Base-by-base conservation (phyloP, 2,888 invertebrate species). In the Fragum fragum region DNA sequence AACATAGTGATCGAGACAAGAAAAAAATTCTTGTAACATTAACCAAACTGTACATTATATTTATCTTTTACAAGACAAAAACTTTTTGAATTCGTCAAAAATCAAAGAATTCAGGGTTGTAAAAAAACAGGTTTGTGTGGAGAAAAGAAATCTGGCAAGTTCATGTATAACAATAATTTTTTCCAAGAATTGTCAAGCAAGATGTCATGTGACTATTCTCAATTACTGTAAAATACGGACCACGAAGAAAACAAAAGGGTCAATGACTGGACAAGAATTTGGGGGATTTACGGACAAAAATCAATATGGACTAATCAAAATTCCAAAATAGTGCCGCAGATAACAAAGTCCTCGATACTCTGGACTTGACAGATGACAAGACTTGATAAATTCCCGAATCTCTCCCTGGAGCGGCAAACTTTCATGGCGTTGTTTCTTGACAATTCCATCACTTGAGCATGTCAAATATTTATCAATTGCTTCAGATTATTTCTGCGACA, bases 251-350 rank as follows among this genome's bases (percentile, higher is more conserved):
- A 47, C 47, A 47, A 47, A 47, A 47, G 47, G 47, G 47, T 47
- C 47, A 47, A 14, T 47, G 47, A 47, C 47, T 47, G 47, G n/a
- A 14, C 47, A 47, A 47, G 18, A 47, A 47, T 18, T 47, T 47
- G 18, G 47, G 47, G 47, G 47, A 47, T 47, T 47, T 47, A 47
- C 47, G 32, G 32, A 36, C 32, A 36, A 47, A 47, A 47, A 47
- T 47, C 47, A 47, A 47, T 47, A 47, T 14, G 47, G 47, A 47
- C 47, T 47, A 47, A 47, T 47, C 47, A 18, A 47, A 47, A 47
- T 47, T 47, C 47, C 47, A 47, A 47, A 47, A 47, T 47, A 47
- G 47, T 47, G 47, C 47, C 47, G 47, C 47, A n/a, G 47, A 47
- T 47, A 47, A 36, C 32, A 36, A 47, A 47, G 47, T 47, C n/a